Percentiles rank a stretch among this genome's conserved stretches.
Conservation (phyloP, 2,888 invertebrate species). For the Philonicus albiceps region DNA sequence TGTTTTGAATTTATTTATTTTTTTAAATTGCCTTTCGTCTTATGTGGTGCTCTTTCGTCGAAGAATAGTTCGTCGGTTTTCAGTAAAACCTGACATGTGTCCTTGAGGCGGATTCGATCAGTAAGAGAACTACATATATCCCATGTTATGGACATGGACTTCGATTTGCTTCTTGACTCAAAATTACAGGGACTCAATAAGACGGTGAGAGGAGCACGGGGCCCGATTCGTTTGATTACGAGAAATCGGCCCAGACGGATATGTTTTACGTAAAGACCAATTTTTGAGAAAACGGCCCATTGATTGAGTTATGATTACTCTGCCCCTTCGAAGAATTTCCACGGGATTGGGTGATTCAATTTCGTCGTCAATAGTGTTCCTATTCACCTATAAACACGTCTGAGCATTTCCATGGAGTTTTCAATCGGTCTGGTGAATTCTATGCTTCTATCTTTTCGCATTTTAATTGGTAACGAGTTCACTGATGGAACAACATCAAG, state of each 20-base stretch:
- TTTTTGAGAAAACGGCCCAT: conserved; percentile 6
- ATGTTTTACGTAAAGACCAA: neutral
- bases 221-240: neutral
- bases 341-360: neutral
- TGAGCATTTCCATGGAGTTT: neutral
- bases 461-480: neutral
- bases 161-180: neutral
- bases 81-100: neutral
- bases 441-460: neutral
- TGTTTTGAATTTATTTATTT: neutral
- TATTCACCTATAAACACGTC: neutral
- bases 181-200: neutral
- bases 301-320: conserved; percentile 12
- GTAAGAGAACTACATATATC: neutral
- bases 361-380: neutral
- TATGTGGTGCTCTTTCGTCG: neutral
- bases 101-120: neutral
- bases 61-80: neutral
- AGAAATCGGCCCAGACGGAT: neutral
- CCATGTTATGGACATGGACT: neutral
- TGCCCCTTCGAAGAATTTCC: neutral
- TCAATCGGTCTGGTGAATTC: neutral
- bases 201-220: neutral
- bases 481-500: neutral
- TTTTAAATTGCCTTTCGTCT: neutral